Conservation (phyloP, 1,140 invertebrate genomes). For the Stegodyphus mimosarum region DNA sequence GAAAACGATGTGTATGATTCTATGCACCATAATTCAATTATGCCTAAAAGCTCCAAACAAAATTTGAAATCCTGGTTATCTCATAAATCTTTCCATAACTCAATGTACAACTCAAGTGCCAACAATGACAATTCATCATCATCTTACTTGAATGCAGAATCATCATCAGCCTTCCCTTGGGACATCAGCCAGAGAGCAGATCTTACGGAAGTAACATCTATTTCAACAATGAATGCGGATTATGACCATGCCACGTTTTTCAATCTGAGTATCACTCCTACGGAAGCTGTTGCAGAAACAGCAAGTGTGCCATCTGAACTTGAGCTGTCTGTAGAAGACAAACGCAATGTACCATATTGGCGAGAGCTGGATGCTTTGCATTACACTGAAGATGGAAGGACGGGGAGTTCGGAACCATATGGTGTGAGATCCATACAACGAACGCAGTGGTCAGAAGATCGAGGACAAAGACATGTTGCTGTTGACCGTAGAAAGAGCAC, state of each 20-base stretch:
- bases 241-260: not conserved
- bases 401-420: slow-evolving; percentile 61
- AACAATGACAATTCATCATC: not conserved
- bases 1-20: not conserved
- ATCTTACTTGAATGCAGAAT: not conserved
- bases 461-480: slow-evolving; percentile 73
- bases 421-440: slow-evolving; percentile 63
- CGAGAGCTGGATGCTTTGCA: slow-evolving; percentile 62
- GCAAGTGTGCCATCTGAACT: not conserved
- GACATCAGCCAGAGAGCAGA: no score
- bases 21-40: not conserved
- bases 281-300: not conserved
- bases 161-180: not conserved
- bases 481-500: slow-evolving; percentile 79
- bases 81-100: not conserved
- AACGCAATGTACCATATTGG: slow-evolving; percentile 53
- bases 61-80: not conserved
- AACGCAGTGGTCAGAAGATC: slow-evolving; percentile 63
- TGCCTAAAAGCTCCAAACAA: not conserved
- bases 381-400: slow-evolving; percentile 56
- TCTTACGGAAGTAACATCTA: no score
- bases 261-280: not conserved
- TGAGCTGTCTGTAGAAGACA: slow-evolving; percentile 26
- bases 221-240: not conserved
- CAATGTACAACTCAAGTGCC: not conserved